These are phyloP conservation scores for Benitochromis conjunctus DNA, from an alignment of 2,113 vertebrate species.

Conservation along the genomic window DNA sequence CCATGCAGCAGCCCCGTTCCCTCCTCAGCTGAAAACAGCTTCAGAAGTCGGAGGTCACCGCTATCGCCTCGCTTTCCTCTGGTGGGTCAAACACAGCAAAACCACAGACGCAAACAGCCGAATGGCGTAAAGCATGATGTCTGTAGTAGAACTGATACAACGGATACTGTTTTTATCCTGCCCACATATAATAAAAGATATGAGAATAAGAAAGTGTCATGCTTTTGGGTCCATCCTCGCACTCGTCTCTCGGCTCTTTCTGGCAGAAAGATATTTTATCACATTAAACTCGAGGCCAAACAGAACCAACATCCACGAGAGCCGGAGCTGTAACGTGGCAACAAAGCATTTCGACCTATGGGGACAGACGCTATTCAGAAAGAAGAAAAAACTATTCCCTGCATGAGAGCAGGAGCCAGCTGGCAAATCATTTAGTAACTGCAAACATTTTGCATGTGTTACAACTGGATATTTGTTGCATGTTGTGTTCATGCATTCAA, in stretches of 20 bases:
- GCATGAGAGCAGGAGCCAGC: fast-evolving
- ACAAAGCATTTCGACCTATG: background rate
- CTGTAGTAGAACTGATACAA: background rate
- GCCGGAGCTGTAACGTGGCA: background rate
- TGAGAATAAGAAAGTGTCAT: background rate
- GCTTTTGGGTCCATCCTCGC: background rate
- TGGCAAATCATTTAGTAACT: background rate
- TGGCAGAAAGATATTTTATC: background rate
- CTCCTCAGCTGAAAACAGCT: constrained; percentile 78
- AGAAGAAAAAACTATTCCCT: background rate
- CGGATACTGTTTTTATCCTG: fast-evolving
- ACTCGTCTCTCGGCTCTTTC: background rate
- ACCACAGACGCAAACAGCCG: fast-evolving
- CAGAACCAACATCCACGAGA: background rate
- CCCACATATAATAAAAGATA: background rate
- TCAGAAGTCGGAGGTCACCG: constrained; percentile 72
- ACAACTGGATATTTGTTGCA: background rate
- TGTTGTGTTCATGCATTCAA: background rate
- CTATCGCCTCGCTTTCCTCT: constrained; percentile 76
- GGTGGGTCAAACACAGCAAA: constrained; percentile 65
- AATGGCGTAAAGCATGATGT: background rate
- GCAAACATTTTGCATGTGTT: background rate
- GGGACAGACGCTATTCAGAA: background rate
- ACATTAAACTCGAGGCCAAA: background rate
- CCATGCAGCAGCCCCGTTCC: constrained; percentile 81